Conservation (phyloP, 2,888 invertebrate genomes). For the Amphipyra tragopoginis region DNA sequence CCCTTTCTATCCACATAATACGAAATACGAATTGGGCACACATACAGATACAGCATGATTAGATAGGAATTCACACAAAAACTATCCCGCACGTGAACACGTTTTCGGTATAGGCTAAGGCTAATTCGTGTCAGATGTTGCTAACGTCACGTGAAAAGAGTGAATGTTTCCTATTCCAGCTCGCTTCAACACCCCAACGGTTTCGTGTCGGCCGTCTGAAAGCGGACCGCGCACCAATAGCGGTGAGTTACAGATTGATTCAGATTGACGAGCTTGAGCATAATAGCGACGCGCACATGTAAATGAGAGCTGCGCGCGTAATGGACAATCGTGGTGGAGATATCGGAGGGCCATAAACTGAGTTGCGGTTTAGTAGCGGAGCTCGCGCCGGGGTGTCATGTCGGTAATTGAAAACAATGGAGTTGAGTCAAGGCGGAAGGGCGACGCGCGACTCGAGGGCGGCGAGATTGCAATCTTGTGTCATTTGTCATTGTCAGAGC, state of each 20-base stretch:
- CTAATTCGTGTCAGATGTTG: constrained; percentile 57
- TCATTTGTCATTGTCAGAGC: constrained; percentile 94
- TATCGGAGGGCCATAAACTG: constrained; percentile 82
- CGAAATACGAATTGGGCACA: background rate
- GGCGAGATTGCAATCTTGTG: constrained; percentile 93
- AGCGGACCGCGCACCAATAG: constrained; percentile 80
- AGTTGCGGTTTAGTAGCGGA: constrained; percentile 83
- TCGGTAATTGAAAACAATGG: constrained; percentile 90
- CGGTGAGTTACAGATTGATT: constrained; percentile 83
- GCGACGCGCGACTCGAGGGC: constrained; percentile 82
- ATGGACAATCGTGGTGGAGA: constrained; percentile 83
- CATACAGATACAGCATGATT: constrained; percentile 10
- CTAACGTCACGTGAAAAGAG: constrained; percentile 77
- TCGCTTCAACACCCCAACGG: constrained; percentile 93
- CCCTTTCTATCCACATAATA: background rate
- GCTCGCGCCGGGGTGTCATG: constrained; percentile 85
- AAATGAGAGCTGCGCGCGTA: constrained; percentile 78
- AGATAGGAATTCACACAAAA: constrained; percentile 19
- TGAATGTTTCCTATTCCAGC: constrained; percentile 87
- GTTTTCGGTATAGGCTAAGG: constrained; percentile 45
- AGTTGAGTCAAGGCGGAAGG: constrained; percentile 83
- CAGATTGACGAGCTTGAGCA: constrained; percentile 72
- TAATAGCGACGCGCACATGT: constrained; percentile 70
- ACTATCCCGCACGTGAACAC: constrained; percentile 29
- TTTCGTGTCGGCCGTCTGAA: constrained; percentile 94